A percentile compares a stretch with the other conserved stretches of the same genome.
Evolutionary conservation across 2,888 invertebrate genomes (phyloP).

Genomic region (Alentia gelatinosa): DNA sequence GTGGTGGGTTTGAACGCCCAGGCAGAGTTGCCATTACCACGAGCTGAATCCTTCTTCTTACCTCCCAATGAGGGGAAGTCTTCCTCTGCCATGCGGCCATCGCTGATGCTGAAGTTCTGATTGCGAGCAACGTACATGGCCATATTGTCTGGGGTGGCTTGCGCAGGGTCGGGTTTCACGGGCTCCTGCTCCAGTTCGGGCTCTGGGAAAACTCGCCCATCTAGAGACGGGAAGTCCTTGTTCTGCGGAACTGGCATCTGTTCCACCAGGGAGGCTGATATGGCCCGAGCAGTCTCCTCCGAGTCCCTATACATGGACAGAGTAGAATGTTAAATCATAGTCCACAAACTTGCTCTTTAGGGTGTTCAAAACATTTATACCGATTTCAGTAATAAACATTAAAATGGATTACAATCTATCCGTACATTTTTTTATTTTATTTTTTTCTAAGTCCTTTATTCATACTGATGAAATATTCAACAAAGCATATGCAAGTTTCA

Average conservation of each 20-base stretch:
- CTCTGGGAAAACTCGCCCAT: neutral
- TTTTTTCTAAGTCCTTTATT: too few species aligned
- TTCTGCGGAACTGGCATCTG: constrained; percentile 3
- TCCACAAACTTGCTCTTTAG: too few species aligned
- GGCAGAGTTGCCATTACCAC: neutral
- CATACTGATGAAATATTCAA: too few species aligned
- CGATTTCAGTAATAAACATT: too few species aligned
- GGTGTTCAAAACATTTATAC: too few species aligned
- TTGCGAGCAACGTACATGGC: constrained; percentile 77
- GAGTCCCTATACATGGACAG: neutral
- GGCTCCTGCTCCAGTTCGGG: neutral
- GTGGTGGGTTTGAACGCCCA: constrained; percentile 1
- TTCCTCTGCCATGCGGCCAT: constrained; percentile 68
- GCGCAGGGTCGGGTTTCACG: neutral
- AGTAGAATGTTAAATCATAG: too few species aligned
- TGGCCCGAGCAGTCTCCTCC: constrained; percentile 67
- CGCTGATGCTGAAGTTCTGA: constrained; percentile 76
- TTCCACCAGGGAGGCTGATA: constrained; percentile 69
- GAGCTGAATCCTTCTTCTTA: neutral
- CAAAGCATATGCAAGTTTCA: too few species aligned
- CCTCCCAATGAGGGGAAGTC: constrained; percentile 78
- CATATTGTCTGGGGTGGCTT: constrained; percentile 65
- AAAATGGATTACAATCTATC: too few species aligned
- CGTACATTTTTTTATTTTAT: too few species aligned
- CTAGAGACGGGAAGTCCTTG: constrained; percentile 61